phyloP scores from a whole-genome alignment of 2,797 vertebrate species.

The Siniperca undulata region DNA sequence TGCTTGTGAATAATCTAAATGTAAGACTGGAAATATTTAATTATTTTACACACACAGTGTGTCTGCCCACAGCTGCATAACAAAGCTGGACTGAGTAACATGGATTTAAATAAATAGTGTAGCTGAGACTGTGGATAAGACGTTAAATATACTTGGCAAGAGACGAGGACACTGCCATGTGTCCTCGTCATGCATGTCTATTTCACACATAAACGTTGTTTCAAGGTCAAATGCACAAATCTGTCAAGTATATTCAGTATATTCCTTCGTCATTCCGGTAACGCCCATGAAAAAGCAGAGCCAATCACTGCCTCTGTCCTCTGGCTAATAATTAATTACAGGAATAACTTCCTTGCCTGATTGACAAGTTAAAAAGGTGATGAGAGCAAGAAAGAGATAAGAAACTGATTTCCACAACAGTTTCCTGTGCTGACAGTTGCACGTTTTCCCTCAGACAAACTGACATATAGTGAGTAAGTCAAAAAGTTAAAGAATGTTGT shows the following conservation, averaged over 20 bases:
- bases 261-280: neutral
- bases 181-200: neutral
- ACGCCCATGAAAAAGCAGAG: neutral
- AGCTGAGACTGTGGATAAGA: conserved; percentile 33
- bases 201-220: neutral
- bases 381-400: neutral
- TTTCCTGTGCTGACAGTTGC: neutral
- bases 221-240: conserved; percentile 2
- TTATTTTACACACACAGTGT: neutral
- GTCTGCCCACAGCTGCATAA: conserved; percentile 13
- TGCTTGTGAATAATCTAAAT: neutral
- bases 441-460: conserved; percentile 1
- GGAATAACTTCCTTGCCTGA: neutral
- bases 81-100: conserved; percentile 19
- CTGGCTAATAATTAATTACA: neutral
- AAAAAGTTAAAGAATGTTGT: conserved; percentile 51
- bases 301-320: neutral
- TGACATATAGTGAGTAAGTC: neutral
- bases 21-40: conserved; percentile 28
- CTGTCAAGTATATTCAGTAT: neutral
- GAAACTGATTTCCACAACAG: neutral
- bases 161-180: neutral
- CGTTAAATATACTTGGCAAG: conserved; percentile 7
- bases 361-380: neutral
- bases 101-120: conserved; percentile 52